Evolutionary conservation across 2,797 vertebrate species (phyloP).

Genomic region (Syndactyla subalaris): DNA sequence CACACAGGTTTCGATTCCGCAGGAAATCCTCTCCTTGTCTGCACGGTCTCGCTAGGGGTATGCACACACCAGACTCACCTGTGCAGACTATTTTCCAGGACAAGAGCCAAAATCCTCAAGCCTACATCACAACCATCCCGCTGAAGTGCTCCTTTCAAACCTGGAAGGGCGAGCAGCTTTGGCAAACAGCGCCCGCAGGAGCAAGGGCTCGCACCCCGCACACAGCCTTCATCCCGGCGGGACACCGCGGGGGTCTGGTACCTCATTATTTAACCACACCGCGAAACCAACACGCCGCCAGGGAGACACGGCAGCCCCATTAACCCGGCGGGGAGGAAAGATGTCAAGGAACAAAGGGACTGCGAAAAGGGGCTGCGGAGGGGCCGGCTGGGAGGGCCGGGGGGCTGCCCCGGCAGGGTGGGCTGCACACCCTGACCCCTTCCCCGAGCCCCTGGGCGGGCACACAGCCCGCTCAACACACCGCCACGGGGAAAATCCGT

Average conservation of each 20-base stretch:
- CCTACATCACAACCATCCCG: neutral
- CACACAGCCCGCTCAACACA: too few relatives aligned
- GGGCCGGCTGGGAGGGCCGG: neutral
- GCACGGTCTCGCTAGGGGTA: neutral
- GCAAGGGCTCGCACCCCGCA: neutral
- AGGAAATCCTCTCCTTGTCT: neutral
- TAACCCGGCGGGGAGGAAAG: neutral
- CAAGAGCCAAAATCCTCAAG: neutral
- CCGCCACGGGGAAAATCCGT: neutral
- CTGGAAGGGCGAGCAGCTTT: neutral
- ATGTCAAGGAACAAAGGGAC: constrained; percentile 25
- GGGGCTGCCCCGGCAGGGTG: neutral
- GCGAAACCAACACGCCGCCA: neutral
- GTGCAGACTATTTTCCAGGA: neutral
- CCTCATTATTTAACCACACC: neutral
- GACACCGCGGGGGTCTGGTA: neutral
- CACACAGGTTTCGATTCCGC: fast-evolving
- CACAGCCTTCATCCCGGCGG: neutral
- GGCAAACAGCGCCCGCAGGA: neutral
- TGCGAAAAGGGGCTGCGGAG: neutral
- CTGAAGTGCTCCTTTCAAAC: neutral
- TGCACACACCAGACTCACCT: neutral
- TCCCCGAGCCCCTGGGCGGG: too few relatives aligned
- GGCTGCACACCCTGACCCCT: neutral
- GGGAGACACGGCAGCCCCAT: neutral